Evolutionary conservation across 2,797 vertebrate genomes (phyloP).

Genomic region (Microcaecilia unicolor): DNA sequence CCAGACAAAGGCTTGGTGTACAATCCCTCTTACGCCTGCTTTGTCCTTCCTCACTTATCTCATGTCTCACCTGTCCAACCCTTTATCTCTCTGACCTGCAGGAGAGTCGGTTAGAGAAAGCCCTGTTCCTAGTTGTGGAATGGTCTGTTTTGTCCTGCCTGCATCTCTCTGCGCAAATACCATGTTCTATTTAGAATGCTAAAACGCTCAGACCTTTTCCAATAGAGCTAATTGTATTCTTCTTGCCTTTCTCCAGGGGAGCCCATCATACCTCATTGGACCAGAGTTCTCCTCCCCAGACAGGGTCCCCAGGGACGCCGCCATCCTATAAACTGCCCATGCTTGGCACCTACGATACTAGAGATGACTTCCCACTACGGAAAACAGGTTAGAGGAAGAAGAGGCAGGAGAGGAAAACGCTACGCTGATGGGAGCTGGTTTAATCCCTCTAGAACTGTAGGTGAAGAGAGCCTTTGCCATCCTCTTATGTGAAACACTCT

Average conservation of each 20-base stretch:
- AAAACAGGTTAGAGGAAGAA: constrained; percentile 59
- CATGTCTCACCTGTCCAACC: too few species aligned
- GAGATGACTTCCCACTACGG: constrained; percentile 73
- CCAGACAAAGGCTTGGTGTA: constrained; percentile 2
- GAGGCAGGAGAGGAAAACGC: not conserved
- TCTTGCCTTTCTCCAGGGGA: constrained; percentile 38
- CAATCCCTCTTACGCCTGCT: not conserved
- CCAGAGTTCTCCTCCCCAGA: constrained; percentile 75
- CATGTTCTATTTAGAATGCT: too few species aligned
- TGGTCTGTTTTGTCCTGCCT: too few species aligned
- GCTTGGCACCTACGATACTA: constrained; percentile 66
- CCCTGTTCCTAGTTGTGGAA: too few species aligned
- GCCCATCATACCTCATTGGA: constrained; percentile 75
- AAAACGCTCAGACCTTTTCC: too few species aligned
- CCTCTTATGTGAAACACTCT: too few species aligned
- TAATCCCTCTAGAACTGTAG: too few species aligned
- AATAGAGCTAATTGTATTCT: too few species aligned
- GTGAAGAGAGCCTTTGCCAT: too few species aligned
- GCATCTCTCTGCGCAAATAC: too few species aligned
- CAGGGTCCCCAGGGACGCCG: constrained; percentile 70
- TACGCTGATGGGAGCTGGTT: fast-evolving
- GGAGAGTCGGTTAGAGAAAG: too few species aligned
- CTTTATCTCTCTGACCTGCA: not conserved
- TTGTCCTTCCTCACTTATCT: not conserved
- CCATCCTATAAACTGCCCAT: constrained; percentile 72